phyloP scores from a whole-genome alignment of 2,113 vertebrate species.

The Pelobates fuscus region DNA sequence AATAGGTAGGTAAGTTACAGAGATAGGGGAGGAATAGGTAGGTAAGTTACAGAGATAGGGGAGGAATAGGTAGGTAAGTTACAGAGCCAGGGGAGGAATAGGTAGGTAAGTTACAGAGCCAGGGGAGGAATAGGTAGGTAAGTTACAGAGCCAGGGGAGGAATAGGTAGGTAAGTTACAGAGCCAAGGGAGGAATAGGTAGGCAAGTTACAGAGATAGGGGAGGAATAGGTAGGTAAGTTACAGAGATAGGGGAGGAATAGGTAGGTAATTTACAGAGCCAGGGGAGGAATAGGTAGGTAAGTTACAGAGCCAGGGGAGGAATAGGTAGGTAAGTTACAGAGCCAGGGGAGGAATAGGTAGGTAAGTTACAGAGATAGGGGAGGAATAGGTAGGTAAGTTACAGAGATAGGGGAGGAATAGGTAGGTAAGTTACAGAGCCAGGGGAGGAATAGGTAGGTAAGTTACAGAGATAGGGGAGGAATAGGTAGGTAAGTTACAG shows the following conservation, averaged over 20 bases:
- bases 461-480: background rate
- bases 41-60: background rate
- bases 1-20: too few relatives aligned
- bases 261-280: too few relatives aligned
- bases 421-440: background rate
- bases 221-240: background rate
- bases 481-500: background rate
- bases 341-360: background rate
- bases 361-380: background rate
- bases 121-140: background rate
- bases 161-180: background rate
- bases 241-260: background rate
- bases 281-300: background rate
- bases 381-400: too few relatives aligned
- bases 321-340: too few relatives aligned
- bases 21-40: background rate
- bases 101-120: background rate
- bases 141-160: background rate
- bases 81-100: background rate
- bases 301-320: background rate
- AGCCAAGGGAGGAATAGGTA: background rate
- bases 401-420: background rate
- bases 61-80: too few relatives aligned
- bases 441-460: background rate
- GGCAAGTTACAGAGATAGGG: background rate